Evolutionary conservation across 2,888 invertebrate species (phyloP).

Genomic region (Diabrotica balteata): DNA sequence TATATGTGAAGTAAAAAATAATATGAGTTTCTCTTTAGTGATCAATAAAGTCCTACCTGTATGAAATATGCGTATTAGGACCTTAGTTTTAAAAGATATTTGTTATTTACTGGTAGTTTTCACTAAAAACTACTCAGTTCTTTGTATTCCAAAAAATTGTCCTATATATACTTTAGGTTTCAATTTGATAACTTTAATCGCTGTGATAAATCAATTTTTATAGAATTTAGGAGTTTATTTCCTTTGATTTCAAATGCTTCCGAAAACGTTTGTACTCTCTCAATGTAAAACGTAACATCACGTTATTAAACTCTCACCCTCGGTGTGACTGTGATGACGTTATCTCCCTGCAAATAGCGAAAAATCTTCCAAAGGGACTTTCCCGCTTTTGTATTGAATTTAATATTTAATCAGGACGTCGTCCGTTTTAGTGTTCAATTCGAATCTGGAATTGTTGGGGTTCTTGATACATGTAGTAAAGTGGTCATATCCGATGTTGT

Average conservation of each 20-base stretch:
- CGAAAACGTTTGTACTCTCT: background rate
- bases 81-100: no score
- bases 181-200: no score
- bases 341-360: background rate
- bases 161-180: no score
- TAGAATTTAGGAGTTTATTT: no score
- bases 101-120: no score
- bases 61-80: no score
- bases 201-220: no score
- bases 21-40: no score
- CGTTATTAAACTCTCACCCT: constrained; percentile 3
- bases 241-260: background rate
- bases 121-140: no score
- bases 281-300: background rate
- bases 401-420: constrained; percentile 19
- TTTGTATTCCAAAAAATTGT: no score
- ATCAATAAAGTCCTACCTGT: no score
- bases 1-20: no score
- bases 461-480: constrained; percentile 9
- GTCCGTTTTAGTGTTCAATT: constrained; percentile 15
- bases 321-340: background rate
- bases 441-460: constrained; percentile 2
- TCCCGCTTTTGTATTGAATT: constrained; percentile 14
- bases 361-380: constrained; percentile 7
- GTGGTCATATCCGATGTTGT: constrained; percentile 12